Base-by-base conservation (phyloP, 1,140 invertebrate genomes). In the Caerostris extrusa region DNA sequence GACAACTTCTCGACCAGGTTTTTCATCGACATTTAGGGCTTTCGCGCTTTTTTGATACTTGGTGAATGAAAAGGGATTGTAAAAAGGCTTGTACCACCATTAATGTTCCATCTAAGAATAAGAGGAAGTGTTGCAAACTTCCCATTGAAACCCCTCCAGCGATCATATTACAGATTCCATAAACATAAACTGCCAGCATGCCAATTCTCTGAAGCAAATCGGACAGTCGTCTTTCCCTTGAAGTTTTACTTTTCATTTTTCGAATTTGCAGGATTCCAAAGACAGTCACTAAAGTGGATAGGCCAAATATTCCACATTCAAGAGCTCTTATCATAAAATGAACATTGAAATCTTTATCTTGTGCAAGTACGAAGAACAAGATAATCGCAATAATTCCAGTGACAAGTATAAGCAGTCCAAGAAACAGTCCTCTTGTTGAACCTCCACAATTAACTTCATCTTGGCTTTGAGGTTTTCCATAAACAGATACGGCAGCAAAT, bases 351-450 rank as follows among this genome's bases (percentile, higher is more conserved):
- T 97, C 96, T 55, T 90, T 93, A 34, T 97, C 96, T 77, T 97
- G 96, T 77, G 97, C 96, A 60, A 97, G 97, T 3, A 97, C 97
- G 57, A 97, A 96, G 95, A 97, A 97, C 50, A 97, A 97, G 19
- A 97, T 96, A 7, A 97, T 96, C 6, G 97, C 96, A 3, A 97
- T 97, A 55, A 97, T 97, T 0, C 97, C 96, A 5, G 96, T 96
- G 0, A 94, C 97, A 94, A 97, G 96, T 83, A 97, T 96, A 0
- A 97, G 95, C 3, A 97, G 96, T 0, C 97, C 97, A 0, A 97
- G 95, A 93, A 97, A 97, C 3, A 97, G 95, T 4, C 97, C 97
- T 95, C 97, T 97, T 95, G 96, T 97, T 7, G 97, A 96, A 3
- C 96, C 96, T 17, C 96, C 96, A 94, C 97, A 97, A 64, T 97